These are phyloP conservation scores for Bombus breviceps DNA, from an alignment of 1,140 invertebrate genomes.

Conservation along the genomic window DNA sequence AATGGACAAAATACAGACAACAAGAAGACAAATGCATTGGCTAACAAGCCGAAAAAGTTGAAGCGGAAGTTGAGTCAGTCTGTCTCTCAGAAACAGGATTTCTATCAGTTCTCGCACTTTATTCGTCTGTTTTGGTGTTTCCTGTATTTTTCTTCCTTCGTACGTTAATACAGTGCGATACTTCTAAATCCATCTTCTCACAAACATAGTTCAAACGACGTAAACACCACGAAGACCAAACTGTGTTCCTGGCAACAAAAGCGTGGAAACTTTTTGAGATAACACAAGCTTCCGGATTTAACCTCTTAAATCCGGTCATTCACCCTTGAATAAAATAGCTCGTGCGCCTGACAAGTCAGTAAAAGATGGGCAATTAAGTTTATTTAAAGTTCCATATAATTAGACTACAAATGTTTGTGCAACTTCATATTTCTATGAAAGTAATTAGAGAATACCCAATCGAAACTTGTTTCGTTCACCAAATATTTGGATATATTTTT, in stretches of 20 bases:
- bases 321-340: not conserved
- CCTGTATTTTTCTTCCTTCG: not conserved
- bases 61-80: not conserved
- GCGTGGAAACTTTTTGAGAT: not conserved
- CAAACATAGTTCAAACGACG: not conserved
- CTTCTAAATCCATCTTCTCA: not conserved
- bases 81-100: not conserved
- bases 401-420: not conserved
- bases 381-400: not conserved
- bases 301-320: not conserved
- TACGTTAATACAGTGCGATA: not conserved
- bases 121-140: not conserved
- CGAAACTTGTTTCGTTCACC: not conserved
- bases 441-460: not conserved
- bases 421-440: not conserved
- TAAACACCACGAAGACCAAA: not conserved
- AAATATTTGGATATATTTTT: not conserved
- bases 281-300: not conserved
- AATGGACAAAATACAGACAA: too few relatives aligned
- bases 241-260: not conserved
- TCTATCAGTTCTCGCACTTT: not conserved
- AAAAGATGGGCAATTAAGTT: not conserved
- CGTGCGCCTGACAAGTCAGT: not conserved
- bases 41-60: too few relatives aligned
- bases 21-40: too few relatives aligned